Evolutionary conservation across 2,797 vertebrate species (phyloP).

Genomic region (Rhyacichthys aspro): DNA sequence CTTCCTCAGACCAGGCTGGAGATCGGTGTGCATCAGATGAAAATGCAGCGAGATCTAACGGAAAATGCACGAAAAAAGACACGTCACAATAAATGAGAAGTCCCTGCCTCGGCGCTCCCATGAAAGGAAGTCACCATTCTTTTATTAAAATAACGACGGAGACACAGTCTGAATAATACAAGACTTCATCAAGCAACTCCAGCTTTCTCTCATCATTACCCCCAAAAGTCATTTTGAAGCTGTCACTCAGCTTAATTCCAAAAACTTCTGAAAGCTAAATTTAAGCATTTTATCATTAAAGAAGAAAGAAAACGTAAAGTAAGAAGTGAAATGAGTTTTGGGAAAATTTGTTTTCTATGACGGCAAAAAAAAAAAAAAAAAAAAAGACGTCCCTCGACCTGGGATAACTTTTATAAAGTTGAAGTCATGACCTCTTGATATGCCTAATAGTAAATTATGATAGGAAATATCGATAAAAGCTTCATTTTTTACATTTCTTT

Average conservation of each 20-base stretch:
- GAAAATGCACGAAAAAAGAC: conserved; percentile 19
- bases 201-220: conserved; percentile 29
- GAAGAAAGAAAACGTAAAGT: conserved; percentile 6
- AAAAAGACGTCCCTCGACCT: no score
- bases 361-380: conserved; percentile 10
- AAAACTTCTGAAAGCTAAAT: conserved; percentile 17
- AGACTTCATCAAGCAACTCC: conserved; percentile 30
- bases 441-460: no score
- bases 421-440: no score
- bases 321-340: not conserved
- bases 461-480: no score
- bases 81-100: conserved; percentile 42
- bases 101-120: conserved; percentile 29
- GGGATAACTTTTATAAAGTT: no score
- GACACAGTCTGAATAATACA: conserved; percentile 51
- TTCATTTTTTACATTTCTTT: no score
- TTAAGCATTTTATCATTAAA: conserved; percentile 15
- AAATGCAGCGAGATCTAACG: conserved; percentile 30
- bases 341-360: conserved; percentile 30
- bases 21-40: conserved; percentile 13
- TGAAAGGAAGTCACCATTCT: conserved; percentile 38
- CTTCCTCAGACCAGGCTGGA: conserved; percentile 2
- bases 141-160: conserved; percentile 45
- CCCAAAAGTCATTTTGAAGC: conserved; percentile 38
- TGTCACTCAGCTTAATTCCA: conserved; percentile 44